Evolutionary conservation across 2,113 vertebrate genomes (phyloP).

Genomic region (Pardalotus punctatus): DNA sequence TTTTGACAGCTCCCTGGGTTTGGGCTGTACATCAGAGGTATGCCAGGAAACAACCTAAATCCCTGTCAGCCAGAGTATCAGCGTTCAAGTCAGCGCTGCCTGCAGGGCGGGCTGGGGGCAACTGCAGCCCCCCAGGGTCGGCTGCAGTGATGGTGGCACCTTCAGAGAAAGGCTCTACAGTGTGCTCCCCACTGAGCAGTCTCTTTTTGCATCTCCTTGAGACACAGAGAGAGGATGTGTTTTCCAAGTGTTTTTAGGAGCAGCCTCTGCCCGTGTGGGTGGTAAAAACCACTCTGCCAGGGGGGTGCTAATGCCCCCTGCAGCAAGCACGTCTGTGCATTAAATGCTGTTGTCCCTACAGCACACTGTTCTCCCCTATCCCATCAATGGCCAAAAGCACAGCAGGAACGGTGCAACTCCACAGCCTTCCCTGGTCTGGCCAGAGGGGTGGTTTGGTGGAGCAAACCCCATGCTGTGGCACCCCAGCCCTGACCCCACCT

Average conservation of each 20-base stretch:
- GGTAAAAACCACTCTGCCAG: background rate
- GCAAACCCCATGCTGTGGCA: background rate
- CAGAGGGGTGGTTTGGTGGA: background rate
- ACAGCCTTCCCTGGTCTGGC: background rate
- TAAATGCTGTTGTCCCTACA: background rate
- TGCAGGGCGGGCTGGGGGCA: accelerated
- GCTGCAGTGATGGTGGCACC: background rate
- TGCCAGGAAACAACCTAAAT: background rate
- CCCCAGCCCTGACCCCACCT: background rate
- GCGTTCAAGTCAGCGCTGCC: background rate
- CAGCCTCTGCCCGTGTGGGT: background rate
- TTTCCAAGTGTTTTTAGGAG: background rate
- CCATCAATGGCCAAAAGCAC: background rate
- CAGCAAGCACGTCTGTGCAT: background rate
- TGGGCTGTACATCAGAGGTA: background rate
- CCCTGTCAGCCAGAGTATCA: slow-evolving; percentile 13
- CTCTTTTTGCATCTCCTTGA: background rate
- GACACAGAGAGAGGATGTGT: background rate
- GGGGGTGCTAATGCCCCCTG: background rate
- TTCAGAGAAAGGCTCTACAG: background rate
- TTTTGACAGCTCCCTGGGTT: background rate
- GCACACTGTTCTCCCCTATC: background rate
- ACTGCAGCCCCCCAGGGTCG: background rate
- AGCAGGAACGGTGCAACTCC: background rate
- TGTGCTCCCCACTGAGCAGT: background rate